Evolutionary conservation across 2,113 vertebrate genomes (phyloP).

Genomic region (Holacanthus passer): DNA sequence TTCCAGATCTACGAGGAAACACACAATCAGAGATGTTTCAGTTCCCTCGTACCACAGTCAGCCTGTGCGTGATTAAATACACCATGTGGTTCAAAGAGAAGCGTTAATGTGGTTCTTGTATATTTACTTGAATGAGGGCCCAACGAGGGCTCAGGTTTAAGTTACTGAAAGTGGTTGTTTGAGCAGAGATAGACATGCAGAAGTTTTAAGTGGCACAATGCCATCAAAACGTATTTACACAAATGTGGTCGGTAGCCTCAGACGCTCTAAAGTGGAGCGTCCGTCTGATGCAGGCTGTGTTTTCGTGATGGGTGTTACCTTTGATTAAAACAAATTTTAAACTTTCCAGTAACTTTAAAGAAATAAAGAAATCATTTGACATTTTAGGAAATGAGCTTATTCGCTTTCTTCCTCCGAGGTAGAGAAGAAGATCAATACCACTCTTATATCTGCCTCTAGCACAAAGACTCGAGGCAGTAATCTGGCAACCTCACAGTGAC

Average conservation of each 20-base stretch:
- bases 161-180: conserved; percentile 38
- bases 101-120: conserved; percentile 46
- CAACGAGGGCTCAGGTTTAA: conserved; percentile 35
- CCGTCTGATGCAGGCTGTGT: conserved; percentile 11
- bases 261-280: background rate
- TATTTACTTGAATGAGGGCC: conserved; percentile 54
- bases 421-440: background rate
- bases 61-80: conserved; percentile 56
- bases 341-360: background rate
- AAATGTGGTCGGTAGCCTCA: conserved; percentile 30
- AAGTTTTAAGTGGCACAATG: conserved; percentile 21
- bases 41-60: conserved; percentile 23
- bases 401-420: background rate
- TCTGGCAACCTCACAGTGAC: background rate
- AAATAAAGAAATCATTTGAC: background rate
- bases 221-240: conserved; percentile 40
- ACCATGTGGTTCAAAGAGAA: conserved; percentile 52
- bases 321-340: conserved; percentile 11
- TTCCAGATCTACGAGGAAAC: conserved; percentile 62
- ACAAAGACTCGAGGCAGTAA: background rate
- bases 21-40: conserved; percentile 64
- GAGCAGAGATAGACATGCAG: conserved; percentile 26
- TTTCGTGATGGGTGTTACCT: conserved; percentile 15
- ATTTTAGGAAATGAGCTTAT: background rate
- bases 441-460: background rate